Evolutionary conservation across 2,888 invertebrate species (phyloP), one percentile per base, ranked within the genome.

Genomic region (Syrphus vitripennis): DNA sequence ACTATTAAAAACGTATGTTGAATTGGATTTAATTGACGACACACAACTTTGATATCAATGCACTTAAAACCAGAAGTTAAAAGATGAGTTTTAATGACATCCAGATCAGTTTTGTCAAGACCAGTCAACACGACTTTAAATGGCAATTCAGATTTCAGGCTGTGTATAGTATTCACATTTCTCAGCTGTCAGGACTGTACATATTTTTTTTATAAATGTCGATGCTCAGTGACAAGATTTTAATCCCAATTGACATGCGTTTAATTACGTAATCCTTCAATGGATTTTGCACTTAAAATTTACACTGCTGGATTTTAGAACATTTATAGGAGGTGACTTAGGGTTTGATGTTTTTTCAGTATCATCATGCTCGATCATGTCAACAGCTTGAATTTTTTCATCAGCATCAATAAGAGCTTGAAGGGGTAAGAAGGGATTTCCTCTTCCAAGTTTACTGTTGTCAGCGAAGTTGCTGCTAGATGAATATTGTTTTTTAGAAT

Each of bases 181-280:
- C 19, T 48, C 14, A 37, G 34, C n/a, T 26, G 29, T 19, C n/a
- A 61, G 37, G 16, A 24, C 16, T 40, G 61, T 50, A 26, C 16
- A 74, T 61, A 74, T n/a, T 63, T 61, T 61, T 74, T 53, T 48
- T 48, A 74, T 61, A 61, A 74, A 29, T 34, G 4, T 63, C 53
- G 12, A 74, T 63, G 50, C 34, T 63, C 29, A 37, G 19, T 45
- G 74, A 42, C 19, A 74, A 29, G 34, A 63, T 63, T 63, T 74
- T 53, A 24, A 63, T 74, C 16, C 31, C 63, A 48, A 74, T 74
- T n/a, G 61, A 74, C 61, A 74, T 74, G 48, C 34, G 37, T 50
- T 61, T 74, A 24, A 74, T 53, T 37, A 75, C 65, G 26, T 65
- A 75, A 21, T 75, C 42, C n/a, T 19, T 55, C 65, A 75, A 72